Evolutionary conservation across 2,888 invertebrate species (phyloP), one percentile per base, ranked within the genome.

Genomic region (Hetaerina titia): DNA sequence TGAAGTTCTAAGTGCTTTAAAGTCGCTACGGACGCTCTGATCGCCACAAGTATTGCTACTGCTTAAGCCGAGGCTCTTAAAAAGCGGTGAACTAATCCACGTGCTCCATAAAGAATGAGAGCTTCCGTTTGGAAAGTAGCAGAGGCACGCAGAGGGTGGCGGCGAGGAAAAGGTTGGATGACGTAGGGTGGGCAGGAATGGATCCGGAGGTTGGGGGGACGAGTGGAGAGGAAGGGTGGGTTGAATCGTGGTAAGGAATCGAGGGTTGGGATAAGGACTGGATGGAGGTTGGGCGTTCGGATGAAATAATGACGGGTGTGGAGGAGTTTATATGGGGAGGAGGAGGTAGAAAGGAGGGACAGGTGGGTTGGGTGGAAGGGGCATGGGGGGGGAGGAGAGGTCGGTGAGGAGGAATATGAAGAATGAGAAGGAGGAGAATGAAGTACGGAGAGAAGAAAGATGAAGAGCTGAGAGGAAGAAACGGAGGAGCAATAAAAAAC

Each of bases 191-290:
- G 31, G 81, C 31, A 31, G 81, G 81, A 81, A 81, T 81, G 31
- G 81, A 25, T 81, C 25, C 13, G 13, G 11, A 22, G 31, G 81
- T 15, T 5, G 31, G 81, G 31, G 31, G 81, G 31, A 31, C 25
- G 81, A 31, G 22, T 45, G 31, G 31, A 15, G 81, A 22, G 31
- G 31, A 31, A 22, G n/a, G 31, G 81, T 31, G 31, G 81, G 81
- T 81, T 81, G 31, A 81, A 81, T 81, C 81, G 81, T 81, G 81
- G 81, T 31, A 31, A 17, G 63, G 90, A 90, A 90, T 63, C 63
- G 63, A 58, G 63, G 90, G 90, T 31, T 90, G 63, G 90, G 90
- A 90, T 31, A 63, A 60, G 89, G 60, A 31, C n/a, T 90, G 90
- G 63, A 63, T n/a, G 15, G 63, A n/a, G 60, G 57, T 89, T 89